A percentile compares a stretch with the other conserved stretches of the same genome.
Conservation (phyloP, 2,113 vertebrate genomes). For the Tragelaphus imberbis region DNA sequence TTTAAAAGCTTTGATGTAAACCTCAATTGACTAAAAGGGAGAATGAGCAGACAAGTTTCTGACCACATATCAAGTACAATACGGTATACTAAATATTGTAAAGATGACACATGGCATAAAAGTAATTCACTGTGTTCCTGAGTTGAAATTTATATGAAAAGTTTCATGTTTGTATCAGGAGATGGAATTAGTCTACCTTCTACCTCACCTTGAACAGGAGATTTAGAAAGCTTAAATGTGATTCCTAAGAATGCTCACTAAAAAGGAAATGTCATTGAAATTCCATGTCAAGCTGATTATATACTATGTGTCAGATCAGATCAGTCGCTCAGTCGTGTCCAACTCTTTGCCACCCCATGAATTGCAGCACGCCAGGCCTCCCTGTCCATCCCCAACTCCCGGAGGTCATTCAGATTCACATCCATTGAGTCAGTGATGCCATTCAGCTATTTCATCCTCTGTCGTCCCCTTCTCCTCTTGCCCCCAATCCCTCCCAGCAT, state of each 20-base stretch:
- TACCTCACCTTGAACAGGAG: background rate
- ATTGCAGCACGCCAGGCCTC: accelerated
- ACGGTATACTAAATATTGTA: background rate
- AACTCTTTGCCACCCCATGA: too few relatives aligned
- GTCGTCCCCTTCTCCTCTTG: too few relatives aligned
- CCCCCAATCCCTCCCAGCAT: too few relatives aligned
- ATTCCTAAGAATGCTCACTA: background rate
- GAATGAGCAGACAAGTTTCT: slow-evolving; percentile 36
- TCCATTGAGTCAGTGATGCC: too few relatives aligned
- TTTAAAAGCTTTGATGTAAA: slow-evolving; percentile 73
- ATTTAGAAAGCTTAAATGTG: background rate
- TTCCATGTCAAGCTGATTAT: background rate
- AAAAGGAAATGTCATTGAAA: background rate
- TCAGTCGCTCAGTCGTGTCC: accelerated
- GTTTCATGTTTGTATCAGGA: slow-evolving; percentile 32
- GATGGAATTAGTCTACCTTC: background rate
- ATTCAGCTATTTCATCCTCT: too few relatives aligned
- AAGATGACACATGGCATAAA: slow-evolving; percentile 40
- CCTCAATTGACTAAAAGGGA: slow-evolving; percentile 67
- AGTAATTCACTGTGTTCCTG: background rate
- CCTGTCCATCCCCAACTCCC: too few relatives aligned
- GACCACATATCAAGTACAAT: background rate
- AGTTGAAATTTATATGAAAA: slow-evolving; percentile 8
- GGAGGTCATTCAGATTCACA: too few relatives aligned
- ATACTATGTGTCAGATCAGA: background rate